These are phyloP conservation scores for Poicephalus gulielmi DNA, from an alignment of 2,113 vertebrate genomes.

Conservation along the genomic window DNA sequence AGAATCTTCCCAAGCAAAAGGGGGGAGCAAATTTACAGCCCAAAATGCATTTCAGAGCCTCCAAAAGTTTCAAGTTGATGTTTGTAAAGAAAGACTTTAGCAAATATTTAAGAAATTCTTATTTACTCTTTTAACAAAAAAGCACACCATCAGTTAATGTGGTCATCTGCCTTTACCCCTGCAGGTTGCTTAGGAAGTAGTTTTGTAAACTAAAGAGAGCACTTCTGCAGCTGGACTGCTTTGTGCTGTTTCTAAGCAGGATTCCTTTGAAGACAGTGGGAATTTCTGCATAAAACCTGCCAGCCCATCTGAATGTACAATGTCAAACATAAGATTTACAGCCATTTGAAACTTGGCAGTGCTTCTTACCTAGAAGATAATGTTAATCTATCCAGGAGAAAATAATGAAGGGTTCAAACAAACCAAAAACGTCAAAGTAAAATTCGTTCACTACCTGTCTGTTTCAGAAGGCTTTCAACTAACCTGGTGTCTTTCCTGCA, in stretches of 20 bases:
- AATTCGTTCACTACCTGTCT: background rate
- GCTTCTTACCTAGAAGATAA: background rate
- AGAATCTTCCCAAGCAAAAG: constrained; percentile 54
- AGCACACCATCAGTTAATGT: background rate
- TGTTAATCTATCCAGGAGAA: background rate
- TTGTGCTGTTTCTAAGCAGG: constrained; percentile 36
- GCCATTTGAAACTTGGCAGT: background rate
- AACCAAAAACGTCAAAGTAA: background rate
- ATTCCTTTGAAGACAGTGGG: constrained; percentile 9
- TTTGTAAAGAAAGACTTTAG: background rate
- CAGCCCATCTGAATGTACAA: background rate
- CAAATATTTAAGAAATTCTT: background rate
- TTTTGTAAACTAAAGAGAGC: constrained; percentile 20
- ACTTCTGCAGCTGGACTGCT: constrained; percentile 6
- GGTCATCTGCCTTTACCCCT: background rate
- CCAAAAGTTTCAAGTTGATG: background rate
- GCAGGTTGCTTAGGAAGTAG: constrained; percentile 15
- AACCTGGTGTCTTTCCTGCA: background rate
- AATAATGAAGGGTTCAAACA: background rate
- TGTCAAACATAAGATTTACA: background rate
- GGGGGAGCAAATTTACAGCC: constrained; percentile 6
- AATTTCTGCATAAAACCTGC: constrained; percentile 13
- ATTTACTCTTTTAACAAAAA: background rate
- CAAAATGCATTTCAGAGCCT: constrained; percentile 9
- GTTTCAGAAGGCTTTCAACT: background rate